Evolutionary conservation across 35 echinoderm and acorn worm genomes (phyloP).

Genomic region (Stichopus chloronotus): DNA sequence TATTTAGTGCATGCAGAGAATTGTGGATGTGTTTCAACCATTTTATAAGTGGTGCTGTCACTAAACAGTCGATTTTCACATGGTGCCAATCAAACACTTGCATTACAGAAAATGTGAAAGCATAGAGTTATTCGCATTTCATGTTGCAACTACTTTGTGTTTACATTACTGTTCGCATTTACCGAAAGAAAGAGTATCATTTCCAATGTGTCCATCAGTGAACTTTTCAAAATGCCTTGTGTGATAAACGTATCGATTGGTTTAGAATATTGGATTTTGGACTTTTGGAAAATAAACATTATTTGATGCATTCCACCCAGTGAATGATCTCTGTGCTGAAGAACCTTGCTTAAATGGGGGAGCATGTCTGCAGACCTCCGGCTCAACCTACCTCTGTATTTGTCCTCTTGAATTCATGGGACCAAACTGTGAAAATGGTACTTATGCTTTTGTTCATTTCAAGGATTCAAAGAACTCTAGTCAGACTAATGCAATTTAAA

Average conservation of each 20-base stretch:
- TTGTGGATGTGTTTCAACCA: too few species aligned
- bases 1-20: too few species aligned
- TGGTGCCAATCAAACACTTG: too few species aligned
- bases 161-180: too few species aligned
- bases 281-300: neutral
- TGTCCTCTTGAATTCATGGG: constrained; percentile 41
- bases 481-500: too few species aligned
- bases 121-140: too few species aligned
- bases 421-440: constrained; percentile 56
- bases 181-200: too few species aligned
- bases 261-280: neutral
- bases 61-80: too few species aligned
- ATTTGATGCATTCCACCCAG: constrained; percentile 9
- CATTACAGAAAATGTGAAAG: too few species aligned
- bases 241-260: neutral
- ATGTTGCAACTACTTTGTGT: too few species aligned
- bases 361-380: constrained; percentile 26
- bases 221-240: neutral
- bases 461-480: neutral
- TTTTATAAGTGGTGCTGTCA: too few species aligned
- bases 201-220: neutral
- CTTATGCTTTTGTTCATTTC: neutral
- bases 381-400: constrained; percentile 23
- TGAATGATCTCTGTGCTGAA: neutral
- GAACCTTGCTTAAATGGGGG: constrained; percentile 48